Conservation (phyloP, 2,113 vertebrate species). For the Hypanus sabinus region DNA sequence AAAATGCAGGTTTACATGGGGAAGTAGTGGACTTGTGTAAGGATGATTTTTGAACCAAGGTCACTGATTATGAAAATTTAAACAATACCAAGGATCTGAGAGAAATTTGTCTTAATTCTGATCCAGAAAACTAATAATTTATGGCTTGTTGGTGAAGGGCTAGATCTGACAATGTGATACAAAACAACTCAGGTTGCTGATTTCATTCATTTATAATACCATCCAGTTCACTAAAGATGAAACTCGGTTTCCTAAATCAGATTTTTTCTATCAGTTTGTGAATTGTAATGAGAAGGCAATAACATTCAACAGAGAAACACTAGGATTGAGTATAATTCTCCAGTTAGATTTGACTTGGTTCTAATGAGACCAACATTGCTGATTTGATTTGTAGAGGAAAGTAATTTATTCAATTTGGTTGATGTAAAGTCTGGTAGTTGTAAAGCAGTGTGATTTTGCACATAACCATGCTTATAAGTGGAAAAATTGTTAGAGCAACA, state of each 20-base stretch:
- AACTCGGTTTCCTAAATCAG: neutral
- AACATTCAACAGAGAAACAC: neutral
- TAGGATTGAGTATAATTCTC: neutral
- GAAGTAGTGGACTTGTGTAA: neutral
- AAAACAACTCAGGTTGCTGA: neutral
- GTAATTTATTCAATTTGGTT: neutral
- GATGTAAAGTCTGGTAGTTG: neutral
- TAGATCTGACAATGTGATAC: neutral
- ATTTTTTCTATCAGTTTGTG: neutral
- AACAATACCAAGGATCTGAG: too few species aligned
- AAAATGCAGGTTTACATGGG: neutral
- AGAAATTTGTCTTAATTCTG: neutral
- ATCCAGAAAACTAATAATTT: neutral
- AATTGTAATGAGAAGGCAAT: neutral
- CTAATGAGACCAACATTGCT: too few species aligned
- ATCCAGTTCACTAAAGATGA: neutral
- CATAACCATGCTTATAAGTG: neutral
- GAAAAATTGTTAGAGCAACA: neutral
- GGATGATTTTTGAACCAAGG: neutral
- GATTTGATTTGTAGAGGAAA: neutral
- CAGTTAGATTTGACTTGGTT: too few species aligned
- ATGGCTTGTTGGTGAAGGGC: neutral
- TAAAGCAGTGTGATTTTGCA: neutral
- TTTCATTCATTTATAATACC: neutral
- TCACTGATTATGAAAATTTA: neutral